Conservation (phyloP, 2,113 vertebrate genomes). For the Hipposideros armiger region DNA sequence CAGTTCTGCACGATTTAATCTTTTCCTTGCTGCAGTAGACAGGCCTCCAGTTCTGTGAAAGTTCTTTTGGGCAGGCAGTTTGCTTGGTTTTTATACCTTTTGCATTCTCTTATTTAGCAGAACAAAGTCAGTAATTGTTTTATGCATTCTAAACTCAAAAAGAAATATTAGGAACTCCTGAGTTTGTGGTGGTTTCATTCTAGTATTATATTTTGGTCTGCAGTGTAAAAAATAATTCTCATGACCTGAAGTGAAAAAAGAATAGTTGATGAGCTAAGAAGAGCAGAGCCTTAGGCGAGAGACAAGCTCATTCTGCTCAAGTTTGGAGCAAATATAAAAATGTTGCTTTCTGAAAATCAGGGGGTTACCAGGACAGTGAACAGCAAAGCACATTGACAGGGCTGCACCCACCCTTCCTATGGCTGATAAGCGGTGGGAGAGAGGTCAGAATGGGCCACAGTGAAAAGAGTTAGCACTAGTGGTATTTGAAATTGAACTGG, state of each 20-base stretch:
- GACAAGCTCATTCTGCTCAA: neutral
- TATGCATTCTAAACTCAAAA: slow-evolving; percentile 45
- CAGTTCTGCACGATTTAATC: slow-evolving; percentile 14
- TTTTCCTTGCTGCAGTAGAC: slow-evolving; percentile 45
- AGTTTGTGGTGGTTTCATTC: slow-evolving; percentile 62
- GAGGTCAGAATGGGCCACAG: neutral
- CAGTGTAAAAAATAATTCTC: slow-evolving; percentile 40
- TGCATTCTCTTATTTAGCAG: neutral
- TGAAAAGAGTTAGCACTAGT: slow-evolving; percentile 36
- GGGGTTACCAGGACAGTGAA: slow-evolving; percentile 77
- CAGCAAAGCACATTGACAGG: slow-evolving; percentile 50
- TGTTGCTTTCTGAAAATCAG: slow-evolving; percentile 71
- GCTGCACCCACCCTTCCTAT: slow-evolving; percentile 84
- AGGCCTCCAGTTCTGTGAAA: slow-evolving; percentile 65
- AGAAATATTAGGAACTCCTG: slow-evolving; percentile 37
- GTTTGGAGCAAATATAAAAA: slow-evolving; percentile 44
- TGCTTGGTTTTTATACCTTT: slow-evolving; percentile 26
- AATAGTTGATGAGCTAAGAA: slow-evolving; percentile 32
- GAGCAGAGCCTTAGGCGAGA: slow-evolving; percentile 55
- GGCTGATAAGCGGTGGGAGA: slow-evolving; percentile 35
- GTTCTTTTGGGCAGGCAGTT: slow-evolving; percentile 67
- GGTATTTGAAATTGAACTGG: slow-evolving; percentile 19
- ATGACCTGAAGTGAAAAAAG: neutral
- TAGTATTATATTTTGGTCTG: slow-evolving; percentile 25
- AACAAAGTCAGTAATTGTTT: slow-evolving; percentile 45